Conservation (phyloP, 2,113 vertebrate species). For the Sylvilagus bachmani region DNA sequence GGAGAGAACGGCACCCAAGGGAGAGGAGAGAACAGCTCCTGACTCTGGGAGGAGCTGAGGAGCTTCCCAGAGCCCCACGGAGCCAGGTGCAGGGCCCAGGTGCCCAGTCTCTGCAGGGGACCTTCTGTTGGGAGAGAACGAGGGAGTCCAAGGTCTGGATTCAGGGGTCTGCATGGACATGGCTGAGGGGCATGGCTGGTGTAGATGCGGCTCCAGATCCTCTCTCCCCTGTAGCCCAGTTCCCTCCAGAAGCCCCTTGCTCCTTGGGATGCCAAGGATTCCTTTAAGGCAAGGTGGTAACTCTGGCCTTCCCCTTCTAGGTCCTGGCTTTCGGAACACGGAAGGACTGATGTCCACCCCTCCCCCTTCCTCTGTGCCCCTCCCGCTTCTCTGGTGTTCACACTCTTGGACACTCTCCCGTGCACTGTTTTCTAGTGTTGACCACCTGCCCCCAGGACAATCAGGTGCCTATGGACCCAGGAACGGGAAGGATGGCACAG, state of each 20-base stretch:
- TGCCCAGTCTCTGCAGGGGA: neutral
- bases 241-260: neutral
- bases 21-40: neutral
- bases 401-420: neutral
- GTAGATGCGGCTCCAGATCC: neutral
- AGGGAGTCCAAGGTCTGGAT: neutral
- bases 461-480: neutral
- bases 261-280: neutral
- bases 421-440: neutral
- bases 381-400: neutral
- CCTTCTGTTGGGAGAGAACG: neutral
- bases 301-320: neutral
- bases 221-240: neutral
- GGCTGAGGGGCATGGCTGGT: accelerated
- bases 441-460: neutral
- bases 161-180: accelerated
- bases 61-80: neutral
- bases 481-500: accelerated
- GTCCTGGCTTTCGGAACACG: neutral
- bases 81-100: neutral
- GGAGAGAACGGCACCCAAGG: constrained; percentile 65
- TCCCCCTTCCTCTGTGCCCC: too few species aligned
- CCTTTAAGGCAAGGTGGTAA: neutral
- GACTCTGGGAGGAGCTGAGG: neutral
- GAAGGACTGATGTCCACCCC: too few species aligned